Evolutionary conservation across 2,113 vertebrate species (phyloP).

Genomic region (Murina feae): DNA sequence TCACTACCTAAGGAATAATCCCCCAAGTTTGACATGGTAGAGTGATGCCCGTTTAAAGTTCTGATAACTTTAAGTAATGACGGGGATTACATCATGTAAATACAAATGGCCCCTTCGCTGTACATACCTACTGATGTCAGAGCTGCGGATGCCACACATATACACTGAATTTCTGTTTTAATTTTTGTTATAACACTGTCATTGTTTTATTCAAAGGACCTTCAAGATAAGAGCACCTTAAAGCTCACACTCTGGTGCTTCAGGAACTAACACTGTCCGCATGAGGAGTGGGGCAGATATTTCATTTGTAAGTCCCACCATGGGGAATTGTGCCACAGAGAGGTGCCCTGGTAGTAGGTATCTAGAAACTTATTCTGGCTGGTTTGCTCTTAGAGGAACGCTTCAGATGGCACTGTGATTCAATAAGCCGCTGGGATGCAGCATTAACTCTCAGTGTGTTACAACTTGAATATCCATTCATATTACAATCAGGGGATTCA

Average conservation of each 20-base stretch:
- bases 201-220: background rate
- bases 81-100: background rate
- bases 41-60: background rate
- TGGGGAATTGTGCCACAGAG: background rate
- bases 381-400: conserved; percentile 66
- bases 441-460: conserved; percentile 73
- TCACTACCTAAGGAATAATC: background rate
- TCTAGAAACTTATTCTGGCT: conserved; percentile 66
- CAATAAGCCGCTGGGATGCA: conserved; percentile 71
- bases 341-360: conserved; percentile 18
- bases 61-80: background rate
- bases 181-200: background rate
- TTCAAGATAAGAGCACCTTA: background rate
- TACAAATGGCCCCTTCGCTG: background rate
- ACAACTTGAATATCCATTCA: conserved; percentile 74
- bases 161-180: background rate
- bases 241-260: background rate
- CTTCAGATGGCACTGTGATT: conserved; percentile 72
- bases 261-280: background rate
- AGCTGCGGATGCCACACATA: background rate
- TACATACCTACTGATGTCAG: background rate
- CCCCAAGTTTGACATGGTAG: background rate
- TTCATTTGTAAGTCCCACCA: conserved; percentile 26
- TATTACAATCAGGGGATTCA: conserved; percentile 77
- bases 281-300: background rate